phyloP scores from a whole-genome alignment of 2,113 vertebrate species.

The Sylvia atricapilla region DNA sequence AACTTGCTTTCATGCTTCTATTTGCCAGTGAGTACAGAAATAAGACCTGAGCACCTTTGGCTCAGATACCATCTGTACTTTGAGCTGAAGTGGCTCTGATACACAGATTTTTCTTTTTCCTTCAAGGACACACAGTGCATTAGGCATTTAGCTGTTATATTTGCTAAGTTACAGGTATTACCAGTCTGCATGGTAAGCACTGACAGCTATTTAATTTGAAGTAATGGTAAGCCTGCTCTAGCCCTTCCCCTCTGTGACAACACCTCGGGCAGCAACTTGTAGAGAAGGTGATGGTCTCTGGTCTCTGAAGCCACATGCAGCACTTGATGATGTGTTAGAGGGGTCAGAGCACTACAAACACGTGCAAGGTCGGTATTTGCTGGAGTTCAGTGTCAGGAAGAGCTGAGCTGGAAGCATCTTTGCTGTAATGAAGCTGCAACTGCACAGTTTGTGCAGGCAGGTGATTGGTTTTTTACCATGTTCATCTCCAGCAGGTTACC shows the following conservation, averaged over 20 bases:
- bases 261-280: not conserved
- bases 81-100: not conserved
- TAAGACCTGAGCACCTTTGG: not conserved
- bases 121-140: not conserved
- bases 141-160: not conserved
- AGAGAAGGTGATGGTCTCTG: not conserved
- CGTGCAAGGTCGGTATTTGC: not conserved
- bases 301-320: not conserved
- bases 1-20: not conserved
- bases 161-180: not conserved
- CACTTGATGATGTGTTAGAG: not conserved
- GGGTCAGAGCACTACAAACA: not conserved
- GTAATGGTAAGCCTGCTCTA: not conserved
- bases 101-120: not conserved
- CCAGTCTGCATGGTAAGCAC: not conserved
- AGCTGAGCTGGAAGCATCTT: not conserved
- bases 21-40: not conserved
- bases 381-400: not conserved
- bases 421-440: not conserved
- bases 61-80: not conserved
- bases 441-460: fast-evolving
- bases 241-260: not conserved
- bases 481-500: not conserved
- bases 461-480: not conserved
- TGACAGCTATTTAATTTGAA: not conserved